Evolutionary conservation across 2,113 vertebrate genomes (phyloP).

Genomic region (Lepus americanus): DNA sequence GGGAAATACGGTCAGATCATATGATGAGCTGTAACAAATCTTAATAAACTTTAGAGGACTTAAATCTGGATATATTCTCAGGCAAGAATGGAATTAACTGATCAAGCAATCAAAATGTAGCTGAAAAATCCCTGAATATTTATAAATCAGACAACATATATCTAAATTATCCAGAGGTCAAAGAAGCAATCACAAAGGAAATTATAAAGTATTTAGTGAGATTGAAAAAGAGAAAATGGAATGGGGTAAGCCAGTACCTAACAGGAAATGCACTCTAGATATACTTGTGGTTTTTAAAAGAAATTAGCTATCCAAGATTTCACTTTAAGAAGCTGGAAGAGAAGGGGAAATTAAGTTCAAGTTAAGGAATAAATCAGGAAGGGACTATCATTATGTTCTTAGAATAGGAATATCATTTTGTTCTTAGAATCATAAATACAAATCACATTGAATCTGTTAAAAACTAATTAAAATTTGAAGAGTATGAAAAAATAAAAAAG

Average conservation of each 20-base stretch:
- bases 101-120: not conserved
- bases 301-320: not conserved
- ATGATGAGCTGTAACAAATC: not conserved
- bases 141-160: not conserved
- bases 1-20: not conserved
- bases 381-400: too few relatives aligned
- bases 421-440: too few relatives aligned
- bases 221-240: not conserved
- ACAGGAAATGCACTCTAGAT: not conserved
- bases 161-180: not conserved
- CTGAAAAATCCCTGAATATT: not conserved
- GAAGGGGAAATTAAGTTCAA: not conserved
- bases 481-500: not conserved
- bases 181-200: not conserved
- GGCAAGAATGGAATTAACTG: not conserved
- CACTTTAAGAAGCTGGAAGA: not conserved
- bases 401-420: too few relatives aligned
- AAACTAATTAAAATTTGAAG: too few relatives aligned
- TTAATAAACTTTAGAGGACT: not conserved
- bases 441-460: too few relatives aligned
- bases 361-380: not conserved
- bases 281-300: not conserved
- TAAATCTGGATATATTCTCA: not conserved
- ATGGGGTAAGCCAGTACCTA: not conserved
- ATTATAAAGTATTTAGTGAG: not conserved